Evolutionary conservation across 2,113 vertebrate genomes (phyloP), one percentile per base, ranked within the genome.

Genomic region (Cnemophilus loriae): DNA sequence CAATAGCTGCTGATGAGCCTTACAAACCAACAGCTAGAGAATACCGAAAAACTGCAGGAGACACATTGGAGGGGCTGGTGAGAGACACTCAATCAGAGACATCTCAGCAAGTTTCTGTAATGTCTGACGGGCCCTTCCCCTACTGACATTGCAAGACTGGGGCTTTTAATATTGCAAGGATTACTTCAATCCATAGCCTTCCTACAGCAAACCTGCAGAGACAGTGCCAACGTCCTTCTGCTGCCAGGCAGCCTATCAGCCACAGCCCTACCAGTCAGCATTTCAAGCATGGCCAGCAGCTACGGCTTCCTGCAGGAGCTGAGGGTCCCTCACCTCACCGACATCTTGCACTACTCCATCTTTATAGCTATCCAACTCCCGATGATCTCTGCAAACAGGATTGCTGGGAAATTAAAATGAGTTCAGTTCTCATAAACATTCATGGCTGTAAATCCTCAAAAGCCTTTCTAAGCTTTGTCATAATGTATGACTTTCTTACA

Each of bases 301-400:
- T 28, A 23, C 0, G 0, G 33, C 49, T 83, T 59, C 75, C n/a
- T 28, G 64, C 64, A 61, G 49, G 49, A 52, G 30, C 79, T 11
- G 19, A 23, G 24, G 13, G 46, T 61, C 41, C 10, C 52, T 52
- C 78, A 49, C 35, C 37, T 32, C 28, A 8, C 23, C 6, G 42
- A 53, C 41, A 35, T 2, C 60, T 49, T 13, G 35, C 44, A 42
- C 52, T 3, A 5, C 41, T n/a, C 15, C 49, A 30, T 19, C 60
- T 37, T 68, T 11, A 39, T 1, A 20, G 8, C 35, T 0, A 1
- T 9, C n/a, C 1, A 0, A 1, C 17, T 68, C 13, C 30, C 2
- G 9, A 24, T 16, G 17, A 56, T 12, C 35, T 42, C 61, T 60
- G 64, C 53, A n/a, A 59, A 47, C 17, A 52, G 53, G 35, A 49